phyloP scores from a whole-genome alignment of 2,797 vertebrate genomes.

The Aeoliscus strigatus region DNA sequence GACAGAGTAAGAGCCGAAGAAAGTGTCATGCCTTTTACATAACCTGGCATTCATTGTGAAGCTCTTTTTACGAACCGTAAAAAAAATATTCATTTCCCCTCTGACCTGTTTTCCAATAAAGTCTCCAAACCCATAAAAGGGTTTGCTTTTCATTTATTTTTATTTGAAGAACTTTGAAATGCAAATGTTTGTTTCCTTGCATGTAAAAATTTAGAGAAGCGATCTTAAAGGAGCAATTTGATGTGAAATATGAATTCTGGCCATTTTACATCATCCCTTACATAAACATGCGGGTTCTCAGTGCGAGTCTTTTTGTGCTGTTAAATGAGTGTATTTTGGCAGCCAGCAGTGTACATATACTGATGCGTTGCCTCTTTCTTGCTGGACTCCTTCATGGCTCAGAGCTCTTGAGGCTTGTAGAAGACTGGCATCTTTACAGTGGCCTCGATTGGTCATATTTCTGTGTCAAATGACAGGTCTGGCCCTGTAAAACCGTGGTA shows the following conservation, averaged over 20 bases:
- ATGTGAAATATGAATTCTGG: slow-evolving; percentile 74
- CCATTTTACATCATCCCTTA: slow-evolving; percentile 76
- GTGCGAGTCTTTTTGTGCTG: slow-evolving; percentile 66
- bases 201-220: slow-evolving; percentile 57
- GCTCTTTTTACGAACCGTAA: slow-evolving; percentile 72
- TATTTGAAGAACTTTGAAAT: slow-evolving; percentile 76
- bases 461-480: slow-evolving; percentile 68
- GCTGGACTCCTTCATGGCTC: slow-evolving; percentile 73
- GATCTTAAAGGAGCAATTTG: slow-evolving; percentile 66
- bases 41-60: slow-evolving; percentile 70
- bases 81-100: slow-evolving; percentile 66
- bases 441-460: slow-evolving; percentile 68
- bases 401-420: slow-evolving; percentile 71
- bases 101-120: slow-evolving; percentile 72
- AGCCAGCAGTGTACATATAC: slow-evolving; percentile 65
- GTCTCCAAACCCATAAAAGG: slow-evolving; percentile 73
- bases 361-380: slow-evolving; percentile 67
- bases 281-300: slow-evolving; percentile 67
- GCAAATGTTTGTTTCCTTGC: slow-evolving; percentile 77
- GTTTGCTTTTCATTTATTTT: slow-evolving; percentile 75
- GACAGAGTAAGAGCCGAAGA: slow-evolving; percentile 36
- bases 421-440: slow-evolving; percentile 74
- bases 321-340: slow-evolving; percentile 77
- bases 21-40: slow-evolving; percentile 65
- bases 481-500: slow-evolving; percentile 62